Conservation (phyloP, 2,113 vertebrate genomes). For the Phoxinus phoxinus region DNA sequence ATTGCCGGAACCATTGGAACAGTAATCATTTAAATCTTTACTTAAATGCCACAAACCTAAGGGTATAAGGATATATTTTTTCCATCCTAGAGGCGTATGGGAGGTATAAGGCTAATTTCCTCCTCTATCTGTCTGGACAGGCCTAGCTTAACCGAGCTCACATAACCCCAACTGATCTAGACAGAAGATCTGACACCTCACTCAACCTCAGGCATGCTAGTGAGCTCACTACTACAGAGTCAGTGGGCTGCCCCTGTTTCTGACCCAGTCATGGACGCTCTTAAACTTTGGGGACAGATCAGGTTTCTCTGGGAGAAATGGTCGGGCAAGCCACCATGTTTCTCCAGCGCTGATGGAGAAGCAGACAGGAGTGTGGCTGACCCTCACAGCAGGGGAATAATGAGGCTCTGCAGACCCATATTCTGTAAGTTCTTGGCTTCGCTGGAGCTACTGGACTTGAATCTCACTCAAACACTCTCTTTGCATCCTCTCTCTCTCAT, state of each 20-base stretch:
- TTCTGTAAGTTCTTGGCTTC: background rate
- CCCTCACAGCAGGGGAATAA: background rate
- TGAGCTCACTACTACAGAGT: constrained; percentile 28
- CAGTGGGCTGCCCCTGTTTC: constrained; percentile 18
- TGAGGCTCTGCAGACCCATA: background rate
- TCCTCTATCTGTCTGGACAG: constrained; percentile 25
- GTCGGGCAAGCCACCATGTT: constrained; percentile 29
- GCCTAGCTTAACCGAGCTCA: constrained; percentile 25
- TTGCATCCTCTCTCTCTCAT: background rate
- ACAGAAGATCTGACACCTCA: constrained; percentile 31
- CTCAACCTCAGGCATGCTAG: constrained; percentile 15
- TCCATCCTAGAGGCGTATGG: background rate
- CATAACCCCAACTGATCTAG: constrained; percentile 6
- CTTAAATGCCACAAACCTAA: background rate
- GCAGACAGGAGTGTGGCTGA: constrained; percentile 8
- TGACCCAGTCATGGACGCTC: background rate
- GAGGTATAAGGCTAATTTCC: background rate
- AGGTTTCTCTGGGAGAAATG: background rate
- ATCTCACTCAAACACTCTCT: background rate
- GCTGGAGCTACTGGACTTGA: constrained; percentile 9
- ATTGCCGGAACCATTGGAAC: background rate
- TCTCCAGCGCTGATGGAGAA: background rate
- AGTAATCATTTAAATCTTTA: constrained; percentile 26
- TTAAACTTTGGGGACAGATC: constrained; percentile 20
- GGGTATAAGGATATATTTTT: constrained; percentile 12